Conservation (phyloP, 2,797 vertebrate genomes). For the Ptychadena robeensis region DNA sequence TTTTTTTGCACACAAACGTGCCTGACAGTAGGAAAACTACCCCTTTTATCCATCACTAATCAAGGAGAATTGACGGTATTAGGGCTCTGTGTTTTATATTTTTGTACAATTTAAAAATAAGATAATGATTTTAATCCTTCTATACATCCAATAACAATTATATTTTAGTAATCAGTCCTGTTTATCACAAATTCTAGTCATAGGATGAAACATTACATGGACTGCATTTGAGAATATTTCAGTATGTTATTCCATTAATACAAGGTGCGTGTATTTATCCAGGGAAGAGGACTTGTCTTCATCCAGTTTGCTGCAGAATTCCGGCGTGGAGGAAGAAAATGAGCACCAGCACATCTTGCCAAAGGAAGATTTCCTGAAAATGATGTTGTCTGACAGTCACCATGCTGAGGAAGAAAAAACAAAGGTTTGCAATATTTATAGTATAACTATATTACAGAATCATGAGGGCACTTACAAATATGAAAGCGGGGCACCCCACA, state of each 20-base stretch:
- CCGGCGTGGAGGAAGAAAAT: conserved; percentile 71
- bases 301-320: conserved; percentile 77
- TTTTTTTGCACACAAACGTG: too few relatives aligned
- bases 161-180: too few relatives aligned
- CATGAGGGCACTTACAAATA: not conserved
- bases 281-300: conserved; percentile 75
- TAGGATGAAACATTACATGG: too few relatives aligned
- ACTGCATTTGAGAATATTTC: not conserved
- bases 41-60: too few relatives aligned
- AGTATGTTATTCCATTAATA: not conserved
- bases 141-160: too few relatives aligned
- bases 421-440: conserved; percentile 79
- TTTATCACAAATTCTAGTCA: too few relatives aligned
- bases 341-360: conserved; percentile 83
- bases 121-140: too few relatives aligned
- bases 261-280: conserved; percentile 77
- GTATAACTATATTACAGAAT: not conserved
- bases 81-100: too few relatives aligned
- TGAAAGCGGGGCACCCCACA: not conserved
- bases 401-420: conserved; percentile 80
- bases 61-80: too few relatives aligned
- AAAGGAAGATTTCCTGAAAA: conserved; percentile 82
- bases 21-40: too few relatives aligned
- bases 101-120: too few relatives aligned
- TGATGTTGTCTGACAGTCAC: conserved; percentile 78